Base-by-base conservation (phyloP, 1,140 invertebrate species). In the Chymomyza costata region DNA sequence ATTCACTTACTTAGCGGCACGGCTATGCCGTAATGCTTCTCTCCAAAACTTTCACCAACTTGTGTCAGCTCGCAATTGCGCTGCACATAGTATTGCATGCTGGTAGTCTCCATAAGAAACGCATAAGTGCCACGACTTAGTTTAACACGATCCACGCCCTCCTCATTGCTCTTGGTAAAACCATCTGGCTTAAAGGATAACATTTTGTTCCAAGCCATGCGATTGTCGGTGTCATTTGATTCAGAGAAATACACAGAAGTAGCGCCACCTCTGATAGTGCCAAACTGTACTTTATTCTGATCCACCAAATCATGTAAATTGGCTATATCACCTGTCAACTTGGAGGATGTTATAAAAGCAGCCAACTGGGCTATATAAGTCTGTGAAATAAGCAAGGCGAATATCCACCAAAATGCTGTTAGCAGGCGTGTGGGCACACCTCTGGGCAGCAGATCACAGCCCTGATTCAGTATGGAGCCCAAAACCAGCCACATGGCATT, bases 321-420 rank as follows among this genome's bases (percentile, higher is more conserved):
- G 59, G 92, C 90, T 13, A 99, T 97, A 0, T 93, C 91, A n/a
- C 90, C 90, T 3, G 93, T 91, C 87, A 96, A 92, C 52, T 93
- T 88, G 2, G 93, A 92, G 2, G 93, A 91, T 0, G 97, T 98
- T 19, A 99, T 88, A 65, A 97, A 99, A 1, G 97, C 95, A 2
- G 97, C 95, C 58, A 98, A 87, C 86, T 98, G 97, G 8, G 97
- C 97, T 0, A 97, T 98, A 84, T 99, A 99, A 0, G 95, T 97
- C 0, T 95, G 94, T 7, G 95, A 95, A 84, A 98, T 94, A 37
- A 98, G 97, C 25, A 98, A 87, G 0, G 94, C 93, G 80, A 97
- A 98, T 66, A 97, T 96, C 95, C 95, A 97, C 95, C 96, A 98
- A 86, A 95, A 94, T 0, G 92, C 93, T 0, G 92, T 91, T 0